Evolutionary conservation across 2,113 vertebrate genomes (phyloP).

Genomic region (Caranx ignobilis): DNA sequence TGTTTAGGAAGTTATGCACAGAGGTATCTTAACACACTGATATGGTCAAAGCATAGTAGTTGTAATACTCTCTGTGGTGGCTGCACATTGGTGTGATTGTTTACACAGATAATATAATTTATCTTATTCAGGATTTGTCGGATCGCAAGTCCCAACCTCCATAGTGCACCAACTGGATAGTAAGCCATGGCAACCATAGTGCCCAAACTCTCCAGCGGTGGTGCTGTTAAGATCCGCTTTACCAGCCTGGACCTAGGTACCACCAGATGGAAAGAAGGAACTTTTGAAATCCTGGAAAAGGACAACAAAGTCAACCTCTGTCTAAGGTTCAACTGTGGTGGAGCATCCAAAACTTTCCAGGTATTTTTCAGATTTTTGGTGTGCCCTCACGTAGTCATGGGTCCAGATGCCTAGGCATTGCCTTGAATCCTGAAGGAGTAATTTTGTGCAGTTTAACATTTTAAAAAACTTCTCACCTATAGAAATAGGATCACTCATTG

Average conservation of each 20-base stretch:
- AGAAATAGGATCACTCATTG: background rate
- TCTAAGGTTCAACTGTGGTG: conserved; percentile 92
- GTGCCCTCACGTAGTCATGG: background rate
- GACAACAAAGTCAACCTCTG: conserved; percentile 93
- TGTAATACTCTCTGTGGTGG: background rate
- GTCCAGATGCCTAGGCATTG: background rate
- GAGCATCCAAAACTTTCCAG: conserved; percentile 91
- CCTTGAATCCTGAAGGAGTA: background rate
- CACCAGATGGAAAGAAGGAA: conserved; percentile 96
- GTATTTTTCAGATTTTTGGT: conserved; percentile 72
- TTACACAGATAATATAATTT: background rate
- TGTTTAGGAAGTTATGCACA: background rate
- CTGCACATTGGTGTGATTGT: background rate
- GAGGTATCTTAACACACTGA: background rate
- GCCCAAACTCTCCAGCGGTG: conserved; percentile 91
- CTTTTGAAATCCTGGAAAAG: conserved; percentile 96
- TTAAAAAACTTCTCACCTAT: background rate
- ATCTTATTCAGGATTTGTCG: conserved; percentile 52
- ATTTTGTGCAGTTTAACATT: background rate
- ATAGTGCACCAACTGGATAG: conserved; percentile 52
- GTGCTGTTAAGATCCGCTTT: conserved; percentile 86
- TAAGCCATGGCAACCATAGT: conserved; percentile 79
- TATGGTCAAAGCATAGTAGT: background rate
- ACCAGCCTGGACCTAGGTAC: conserved; percentile 90
- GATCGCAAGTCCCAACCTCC: conserved; percentile 30